Base-by-base conservation (phyloP, 2,888 invertebrate species). In the Homarus gammarus region DNA sequence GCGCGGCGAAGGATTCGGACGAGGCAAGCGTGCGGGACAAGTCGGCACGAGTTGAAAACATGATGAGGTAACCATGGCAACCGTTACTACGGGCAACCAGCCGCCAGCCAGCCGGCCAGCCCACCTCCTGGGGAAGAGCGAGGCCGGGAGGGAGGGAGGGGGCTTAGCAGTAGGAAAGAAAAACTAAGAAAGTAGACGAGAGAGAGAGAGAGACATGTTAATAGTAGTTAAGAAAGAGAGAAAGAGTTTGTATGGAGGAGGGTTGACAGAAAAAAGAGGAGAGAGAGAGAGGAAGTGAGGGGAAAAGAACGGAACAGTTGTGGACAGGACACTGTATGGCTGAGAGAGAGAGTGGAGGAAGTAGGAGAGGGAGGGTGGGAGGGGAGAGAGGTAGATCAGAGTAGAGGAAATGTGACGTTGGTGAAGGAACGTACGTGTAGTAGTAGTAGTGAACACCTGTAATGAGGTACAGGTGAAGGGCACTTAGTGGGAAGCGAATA, bases 11-110 rank as follows among this genome's bases (percentile, higher is more conserved):
- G 44, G 68, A 31, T 64, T 44, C 82, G 70, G 82, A 40, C 68
- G 82, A 38, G 44, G 68, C 31, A 44, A 82, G 40, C 49, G 64
- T 64, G 64, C 38, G 82, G 68, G 44, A 82, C 82, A 68, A 82
- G 70, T 70, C 70, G 27, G 82, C 82, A 82, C 82, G 68, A 82
- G 82, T 82, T 68, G 82, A 82, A 68, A 82, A 82, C 82, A 82
- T 82, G 82, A 82, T 70, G 82, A 70, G 82, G 70, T 70, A 38
- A 68, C 82, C 82, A 68, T 82, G 70, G 82, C 82, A 68, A 82
- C 82, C 82, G 70, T 70, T 38, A 44, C 82, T 70, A 64, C 40
- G 64, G 70, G 82, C 70, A 70, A 82, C 70, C 82, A 18, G 70
- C 40, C 64, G 68, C 68, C 82, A 68, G 56, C 79, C 79, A 33